phyloP scores from a whole-genome alignment of 2,888 invertebrate species.

The Elmis aenea region DNA sequence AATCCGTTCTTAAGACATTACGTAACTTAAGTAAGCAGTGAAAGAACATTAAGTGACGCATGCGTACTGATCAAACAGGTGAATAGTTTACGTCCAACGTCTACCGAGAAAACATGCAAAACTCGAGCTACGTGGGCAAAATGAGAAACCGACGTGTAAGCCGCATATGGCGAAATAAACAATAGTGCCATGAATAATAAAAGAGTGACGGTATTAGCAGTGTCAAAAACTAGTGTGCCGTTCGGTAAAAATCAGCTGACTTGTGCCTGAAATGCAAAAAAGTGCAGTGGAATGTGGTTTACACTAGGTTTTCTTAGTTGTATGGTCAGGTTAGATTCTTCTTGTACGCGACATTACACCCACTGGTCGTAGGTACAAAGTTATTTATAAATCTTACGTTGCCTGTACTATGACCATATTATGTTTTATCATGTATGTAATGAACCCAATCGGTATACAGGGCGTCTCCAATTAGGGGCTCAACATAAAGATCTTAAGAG shows the following conservation, averaged over 20 bases:
- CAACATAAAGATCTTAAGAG: too few species aligned
- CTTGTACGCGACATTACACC: constrained; percentile 18
- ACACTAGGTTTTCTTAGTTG: constrained; percentile 20
- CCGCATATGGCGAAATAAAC: constrained; percentile 36
- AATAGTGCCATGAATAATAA: constrained; percentile 29
- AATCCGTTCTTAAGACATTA: too few species aligned
- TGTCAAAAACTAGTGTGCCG: constrained; percentile 21
- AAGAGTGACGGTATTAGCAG: constrained; percentile 21
- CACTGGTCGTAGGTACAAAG: constrained; percentile 11
- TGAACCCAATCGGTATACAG: too few species aligned
- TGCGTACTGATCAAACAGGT: constrained; percentile 30
- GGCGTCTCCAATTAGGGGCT: too few species aligned
- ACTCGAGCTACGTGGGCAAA: constrained; percentile 33
- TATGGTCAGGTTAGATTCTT: constrained; percentile 22
- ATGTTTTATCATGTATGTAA: neutral
- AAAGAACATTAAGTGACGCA: constrained; percentile 25
- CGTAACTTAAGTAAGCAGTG: too few species aligned
- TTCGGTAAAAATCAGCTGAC: constrained; percentile 22
- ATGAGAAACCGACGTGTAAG: constrained; percentile 18
- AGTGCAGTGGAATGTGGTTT: constrained; percentile 23
- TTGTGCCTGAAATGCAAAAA: constrained; percentile 18
- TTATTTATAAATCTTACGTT: constrained; percentile 21
- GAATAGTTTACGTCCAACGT: constrained; percentile 31
- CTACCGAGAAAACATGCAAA: constrained; percentile 31
- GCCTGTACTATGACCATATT: constrained; percentile 11